These are phyloP conservation scores for Drosophila suzukii DNA, from an alignment of 1,140 invertebrate genomes.

Conservation along the genomic window DNA sequence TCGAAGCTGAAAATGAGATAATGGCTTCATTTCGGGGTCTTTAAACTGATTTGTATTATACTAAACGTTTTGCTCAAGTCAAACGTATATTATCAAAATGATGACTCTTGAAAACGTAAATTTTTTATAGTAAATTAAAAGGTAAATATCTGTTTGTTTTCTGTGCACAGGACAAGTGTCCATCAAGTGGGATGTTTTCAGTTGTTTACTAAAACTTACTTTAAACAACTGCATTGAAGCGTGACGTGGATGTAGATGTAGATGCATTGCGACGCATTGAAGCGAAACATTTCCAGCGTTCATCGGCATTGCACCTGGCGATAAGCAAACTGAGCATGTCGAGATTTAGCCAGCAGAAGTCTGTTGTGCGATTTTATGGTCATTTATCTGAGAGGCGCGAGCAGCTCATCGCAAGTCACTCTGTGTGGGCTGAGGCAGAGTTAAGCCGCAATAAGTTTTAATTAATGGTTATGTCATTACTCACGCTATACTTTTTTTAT, in stretches of 20 bases:
- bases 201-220: conserved; percentile 26
- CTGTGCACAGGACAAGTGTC: background rate
- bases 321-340: conserved; percentile 39
- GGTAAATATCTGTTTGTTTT: background rate
- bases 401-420: conserved; percentile 11
- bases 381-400: conserved; percentile 53
- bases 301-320: conserved; percentile 46
- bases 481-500: conserved; percentile 2
- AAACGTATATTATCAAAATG: too few relatives aligned
- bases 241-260: conserved; percentile 14
- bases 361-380: conserved; percentile 28
- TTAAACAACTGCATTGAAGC: conserved; percentile 46
- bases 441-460: conserved; percentile 51
- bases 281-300: conserved; percentile 27
- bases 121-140: background rate
- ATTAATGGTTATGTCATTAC: conserved; percentile 68
- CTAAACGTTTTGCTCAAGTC: too few relatives aligned
- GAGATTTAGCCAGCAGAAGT: conserved; percentile 41
- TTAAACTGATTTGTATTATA: background rate
- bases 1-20: background rate
- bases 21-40: background rate
- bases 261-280: conserved; percentile 25
- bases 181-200: conserved; percentile 8
- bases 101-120: background rate
- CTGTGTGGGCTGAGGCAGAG: conserved; percentile 22